A percentile compares a stretch with the other conserved stretches of the same genome.
These are phyloP conservation scores for Columba guinea DNA, from an alignment of 2,797 vertebrate genomes.

Conservation along the genomic window DNA sequence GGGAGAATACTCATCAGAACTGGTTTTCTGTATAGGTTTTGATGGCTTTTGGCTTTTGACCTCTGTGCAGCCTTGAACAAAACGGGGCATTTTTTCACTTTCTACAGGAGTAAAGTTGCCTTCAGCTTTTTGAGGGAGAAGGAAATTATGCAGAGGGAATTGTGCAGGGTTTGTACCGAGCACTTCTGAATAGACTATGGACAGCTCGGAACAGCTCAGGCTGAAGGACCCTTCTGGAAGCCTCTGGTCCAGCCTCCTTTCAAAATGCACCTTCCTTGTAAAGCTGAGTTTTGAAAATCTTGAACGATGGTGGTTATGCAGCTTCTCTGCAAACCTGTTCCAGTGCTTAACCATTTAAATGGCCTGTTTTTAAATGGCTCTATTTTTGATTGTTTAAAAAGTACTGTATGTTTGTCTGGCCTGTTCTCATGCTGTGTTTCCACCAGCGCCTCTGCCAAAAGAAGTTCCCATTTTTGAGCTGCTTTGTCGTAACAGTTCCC, in stretches of 20 bases:
- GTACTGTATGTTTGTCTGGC: background rate
- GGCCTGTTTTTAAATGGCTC: too few relatives aligned
- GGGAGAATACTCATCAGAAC: accelerated
- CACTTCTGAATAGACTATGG: background rate
- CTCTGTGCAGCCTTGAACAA: background rate
- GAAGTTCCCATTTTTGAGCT: background rate
- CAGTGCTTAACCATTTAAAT: background rate
- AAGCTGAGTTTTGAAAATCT: background rate
- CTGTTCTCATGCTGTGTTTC: background rate
- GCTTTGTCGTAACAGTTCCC: background rate
- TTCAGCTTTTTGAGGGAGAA: background rate
- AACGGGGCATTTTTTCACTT: background rate
- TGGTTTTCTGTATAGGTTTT: background rate
- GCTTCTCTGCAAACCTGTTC: background rate
- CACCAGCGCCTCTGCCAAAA: background rate
- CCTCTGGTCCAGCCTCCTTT: background rate
- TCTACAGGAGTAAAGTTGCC: background rate
- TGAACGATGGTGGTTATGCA: background rate
- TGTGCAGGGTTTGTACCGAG: background rate
- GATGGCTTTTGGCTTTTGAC: background rate
- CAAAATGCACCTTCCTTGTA: background rate
- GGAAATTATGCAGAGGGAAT: background rate
- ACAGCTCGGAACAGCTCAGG: background rate
- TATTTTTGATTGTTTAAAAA: background rate
- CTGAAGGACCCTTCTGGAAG: background rate